These are phyloP conservation scores for Poecile atricapillus DNA, from an alignment of 2,113 vertebrate genomes.

Conservation along the genomic window DNA sequence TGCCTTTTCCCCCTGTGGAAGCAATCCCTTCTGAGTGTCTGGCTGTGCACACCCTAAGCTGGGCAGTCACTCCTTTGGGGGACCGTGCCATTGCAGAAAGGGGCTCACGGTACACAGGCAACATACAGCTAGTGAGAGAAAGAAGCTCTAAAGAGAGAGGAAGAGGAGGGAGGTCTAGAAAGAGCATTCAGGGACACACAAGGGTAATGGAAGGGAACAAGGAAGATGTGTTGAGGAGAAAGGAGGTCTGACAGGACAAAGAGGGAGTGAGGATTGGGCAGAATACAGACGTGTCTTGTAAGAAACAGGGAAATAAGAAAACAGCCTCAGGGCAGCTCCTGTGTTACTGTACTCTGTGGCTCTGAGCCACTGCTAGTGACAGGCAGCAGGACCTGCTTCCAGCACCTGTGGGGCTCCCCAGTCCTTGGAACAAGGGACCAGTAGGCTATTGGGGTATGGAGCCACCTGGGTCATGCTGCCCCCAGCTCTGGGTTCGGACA, in stretches of 20 bases:
- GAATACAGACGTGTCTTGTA: not conserved
- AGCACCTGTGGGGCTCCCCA: not conserved
- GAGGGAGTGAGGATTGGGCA: not conserved
- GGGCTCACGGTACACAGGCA: not conserved
- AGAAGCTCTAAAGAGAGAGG: not conserved
- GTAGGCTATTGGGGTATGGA: fast-evolving
- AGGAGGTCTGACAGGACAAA: not conserved
- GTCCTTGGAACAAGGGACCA: not conserved
- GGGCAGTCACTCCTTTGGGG: not conserved
- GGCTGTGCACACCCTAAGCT: not conserved
- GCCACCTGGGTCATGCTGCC: not conserved
- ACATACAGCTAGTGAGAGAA: not conserved
- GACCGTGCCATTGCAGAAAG: not conserved
- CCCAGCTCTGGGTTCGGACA: fast-evolving
- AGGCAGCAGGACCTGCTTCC: not conserved
- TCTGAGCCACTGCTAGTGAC: not conserved
- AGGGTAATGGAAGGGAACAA: not conserved
- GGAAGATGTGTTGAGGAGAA: not conserved
- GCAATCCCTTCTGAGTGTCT: not conserved
- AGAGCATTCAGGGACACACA: not conserved
- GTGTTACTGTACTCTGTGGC: not conserved
- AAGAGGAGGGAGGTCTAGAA: not conserved
- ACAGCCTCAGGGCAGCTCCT: not conserved
- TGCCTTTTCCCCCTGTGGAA: not conserved
- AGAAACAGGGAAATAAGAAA: not conserved